Conservation (phyloP, 2,113 vertebrate species). For the Vidua chalybeata region DNA sequence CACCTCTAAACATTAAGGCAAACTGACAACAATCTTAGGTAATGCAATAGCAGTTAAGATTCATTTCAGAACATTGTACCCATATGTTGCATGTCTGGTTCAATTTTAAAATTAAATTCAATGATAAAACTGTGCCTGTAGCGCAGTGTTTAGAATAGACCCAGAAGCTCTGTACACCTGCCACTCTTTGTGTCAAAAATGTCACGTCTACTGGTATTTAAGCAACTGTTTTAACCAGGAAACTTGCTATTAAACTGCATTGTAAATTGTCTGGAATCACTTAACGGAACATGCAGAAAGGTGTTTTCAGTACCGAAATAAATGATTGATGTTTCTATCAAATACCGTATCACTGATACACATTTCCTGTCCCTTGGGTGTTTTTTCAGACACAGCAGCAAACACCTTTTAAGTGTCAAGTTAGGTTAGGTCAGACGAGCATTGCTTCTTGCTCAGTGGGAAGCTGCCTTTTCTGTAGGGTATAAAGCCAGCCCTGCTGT, state of each 20-base stretch:
- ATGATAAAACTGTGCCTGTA: not conserved
- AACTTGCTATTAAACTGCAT: not conserved
- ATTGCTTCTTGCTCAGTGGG: not conserved
- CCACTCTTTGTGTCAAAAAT: not conserved
- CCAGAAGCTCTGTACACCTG: not conserved
- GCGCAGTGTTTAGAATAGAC: not conserved
- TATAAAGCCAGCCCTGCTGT: not conserved
- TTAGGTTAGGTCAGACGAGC: not conserved
- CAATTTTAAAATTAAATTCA: not conserved
- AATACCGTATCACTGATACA: not conserved
- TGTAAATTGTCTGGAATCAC: not conserved
- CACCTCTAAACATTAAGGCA: not conserved
- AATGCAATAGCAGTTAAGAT: not conserved
- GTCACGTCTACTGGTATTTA: not conserved
- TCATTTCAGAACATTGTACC: not conserved
- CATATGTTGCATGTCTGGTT: not conserved
- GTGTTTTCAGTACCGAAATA: not conserved
- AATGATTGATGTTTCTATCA: not conserved
- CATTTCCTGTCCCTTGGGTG: not conserved
- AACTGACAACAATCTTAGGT: not conserved
- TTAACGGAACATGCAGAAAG: not conserved
- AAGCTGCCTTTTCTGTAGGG: not conserved
- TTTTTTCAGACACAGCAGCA: not conserved
- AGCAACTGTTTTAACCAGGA: not conserved
- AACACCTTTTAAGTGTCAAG: not conserved